Evolutionary conservation across 2,888 invertebrate genomes (phyloP), one percentile per base, ranked within the genome.

Genomic region (Drosophila koepferae): DNA sequence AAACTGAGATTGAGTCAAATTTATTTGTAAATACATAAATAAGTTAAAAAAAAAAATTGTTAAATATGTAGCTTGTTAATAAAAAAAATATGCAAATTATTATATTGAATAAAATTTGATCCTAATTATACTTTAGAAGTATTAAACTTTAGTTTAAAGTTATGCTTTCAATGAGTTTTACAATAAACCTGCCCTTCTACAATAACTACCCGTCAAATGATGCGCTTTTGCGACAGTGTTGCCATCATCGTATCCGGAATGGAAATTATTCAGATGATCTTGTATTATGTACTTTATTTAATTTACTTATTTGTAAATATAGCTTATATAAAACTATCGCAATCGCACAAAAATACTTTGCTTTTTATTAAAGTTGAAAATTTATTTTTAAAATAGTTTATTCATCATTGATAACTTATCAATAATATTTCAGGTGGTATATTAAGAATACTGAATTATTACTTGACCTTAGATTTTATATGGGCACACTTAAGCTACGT

Each of bases 401-500:
- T 36, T 36, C 34, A 14, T 20, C 2, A 51, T 36, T 34, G 14
- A 51, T 34, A 14, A 18, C 14, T 18, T 18, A 18, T 18, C 51
- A 51, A 34, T 34, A 12, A 14, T 14, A 4, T 14, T 12, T 12
- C 18, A 51, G 12, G 12, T 34, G 23, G 48, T 63, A 70, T 56
- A 49, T 59, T 36, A 18, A n/a, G 44, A 64, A 72, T 72, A 72
- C 72, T 18, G 38, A 56, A 31, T 12, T 28, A n/a, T 41, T 10
- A 14, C 28, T 53, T 56, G 44, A 16, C n/a, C 6, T 16, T 3
- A 20, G 14, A 20, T 34, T 38, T 53, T 43, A 16, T 70, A 53
- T 43, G 77, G 74, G 43, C 74, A 77, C 79, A 79, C 48, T 28
- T 34, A 28, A 58, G n/a, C 69, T 70, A 66, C 38, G 49, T 72